phyloP scores from a whole-genome alignment of 2,888 invertebrate genomes.

The Ophion obscuratus region DNA sequence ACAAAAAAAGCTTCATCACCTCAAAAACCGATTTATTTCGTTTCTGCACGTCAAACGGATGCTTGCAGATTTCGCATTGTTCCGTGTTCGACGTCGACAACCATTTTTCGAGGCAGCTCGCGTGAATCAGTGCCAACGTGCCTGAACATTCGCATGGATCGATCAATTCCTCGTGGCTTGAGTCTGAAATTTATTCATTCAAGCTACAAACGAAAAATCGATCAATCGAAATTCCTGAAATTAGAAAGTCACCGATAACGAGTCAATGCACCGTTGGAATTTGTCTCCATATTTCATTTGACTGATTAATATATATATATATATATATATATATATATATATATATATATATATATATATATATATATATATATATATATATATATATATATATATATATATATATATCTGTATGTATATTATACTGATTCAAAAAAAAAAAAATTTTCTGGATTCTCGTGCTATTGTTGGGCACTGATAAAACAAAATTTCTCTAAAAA shows the following conservation, averaged over 20 bases:
- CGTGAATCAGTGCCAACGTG: slow-evolving; percentile 85
- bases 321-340: no score
- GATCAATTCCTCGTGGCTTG: slow-evolving; percentile 84
- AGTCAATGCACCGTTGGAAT: not conserved
- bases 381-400: not conserved
- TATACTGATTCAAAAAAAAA: no score
- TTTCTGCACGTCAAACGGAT: slow-evolving; percentile 83
- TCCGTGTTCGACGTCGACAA: slow-evolving; percentile 85
- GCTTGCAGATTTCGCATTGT: slow-evolving; percentile 86
- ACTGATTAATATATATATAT: no score
- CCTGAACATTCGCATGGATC: slow-evolving; percentile 86
- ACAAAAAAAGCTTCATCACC: slow-evolving; percentile 31
- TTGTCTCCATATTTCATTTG: not conserved
- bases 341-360: no score
- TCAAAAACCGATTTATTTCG: slow-evolving; percentile 81
- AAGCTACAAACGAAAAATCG: not conserved
- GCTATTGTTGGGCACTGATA: no score
- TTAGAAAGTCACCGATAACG: no score
- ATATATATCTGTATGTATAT: no score
- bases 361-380: no score
- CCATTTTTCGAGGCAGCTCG: slow-evolving; percentile 86
- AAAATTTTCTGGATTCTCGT: no score
- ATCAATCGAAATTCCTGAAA: not conserved
- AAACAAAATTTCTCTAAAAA: no score
- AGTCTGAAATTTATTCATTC: slow-evolving; percentile 74